phyloP scores from a whole-genome alignment of 1,140 invertebrate species.

The Caerostris darwini region DNA sequence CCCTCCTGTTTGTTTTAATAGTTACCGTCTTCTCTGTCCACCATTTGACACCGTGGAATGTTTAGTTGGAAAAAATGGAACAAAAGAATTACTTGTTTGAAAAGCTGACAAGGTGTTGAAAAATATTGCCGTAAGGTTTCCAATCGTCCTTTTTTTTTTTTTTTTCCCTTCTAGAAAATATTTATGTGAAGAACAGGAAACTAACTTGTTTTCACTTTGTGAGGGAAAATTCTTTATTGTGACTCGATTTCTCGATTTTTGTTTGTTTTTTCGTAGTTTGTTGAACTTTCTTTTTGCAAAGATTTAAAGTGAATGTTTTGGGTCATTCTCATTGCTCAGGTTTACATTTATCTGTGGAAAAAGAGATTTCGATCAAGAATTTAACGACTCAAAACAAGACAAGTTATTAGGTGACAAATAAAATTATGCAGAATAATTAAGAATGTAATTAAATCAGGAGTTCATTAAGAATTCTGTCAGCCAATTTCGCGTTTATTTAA shows the following conservation, averaged over 20 bases:
- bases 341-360: too few relatives aligned
- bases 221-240: neutral
- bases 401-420: too few relatives aligned
- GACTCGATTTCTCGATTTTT: neutral
- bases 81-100: neutral
- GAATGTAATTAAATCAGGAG: too few relatives aligned
- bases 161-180: neutral
- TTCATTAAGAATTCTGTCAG: too few relatives aligned
- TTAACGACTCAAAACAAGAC: too few relatives aligned
- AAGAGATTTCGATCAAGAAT: too few relatives aligned
- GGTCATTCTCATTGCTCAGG: neutral
- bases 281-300: neutral
- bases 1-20: neutral
- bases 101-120: neutral
- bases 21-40: neutral
- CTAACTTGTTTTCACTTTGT: neutral
- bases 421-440: too few relatives aligned
- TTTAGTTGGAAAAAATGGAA: neutral
- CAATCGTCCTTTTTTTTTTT: neutral
- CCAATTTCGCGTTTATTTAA: too few relatives aligned
- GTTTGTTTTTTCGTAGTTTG: neutral
- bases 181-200: neutral
- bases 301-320: neutral
- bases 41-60: slow-evolving; percentile 4
- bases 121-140: neutral